These are phyloP conservation scores for Carollia perspicillata DNA, from an alignment of 2,113 vertebrate genomes.

Conservation along the genomic window DNA sequence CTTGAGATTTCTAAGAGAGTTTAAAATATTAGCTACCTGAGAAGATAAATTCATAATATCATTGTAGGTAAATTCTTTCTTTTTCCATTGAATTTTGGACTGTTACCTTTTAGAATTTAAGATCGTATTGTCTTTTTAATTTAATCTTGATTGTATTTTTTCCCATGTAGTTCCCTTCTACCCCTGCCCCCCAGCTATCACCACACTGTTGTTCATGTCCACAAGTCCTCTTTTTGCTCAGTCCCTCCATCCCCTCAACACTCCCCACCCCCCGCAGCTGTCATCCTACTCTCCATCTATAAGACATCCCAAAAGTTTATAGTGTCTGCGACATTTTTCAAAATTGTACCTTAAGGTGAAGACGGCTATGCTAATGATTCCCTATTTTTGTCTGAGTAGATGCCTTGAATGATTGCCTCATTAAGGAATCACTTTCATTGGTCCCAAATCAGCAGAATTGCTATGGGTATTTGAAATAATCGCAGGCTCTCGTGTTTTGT, in stretches of 20 bases:
- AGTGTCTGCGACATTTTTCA: conserved; percentile 38
- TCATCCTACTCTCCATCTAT: no score
- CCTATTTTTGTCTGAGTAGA: conserved; percentile 70
- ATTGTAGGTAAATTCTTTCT: conserved; percentile 17
- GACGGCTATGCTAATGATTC: conserved; percentile 25
- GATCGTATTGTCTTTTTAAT: neutral
- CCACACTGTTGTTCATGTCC: no score
- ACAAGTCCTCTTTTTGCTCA: no score
- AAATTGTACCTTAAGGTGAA: conserved; percentile 54
- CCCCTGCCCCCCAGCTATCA: no score
- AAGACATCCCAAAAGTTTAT: conserved; percentile 39
- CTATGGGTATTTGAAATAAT: conserved; percentile 74
- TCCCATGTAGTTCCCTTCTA: no score
- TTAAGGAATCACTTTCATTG: conserved; percentile 85
- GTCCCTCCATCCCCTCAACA: no score
- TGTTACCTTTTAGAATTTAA: conserved; percentile 63
- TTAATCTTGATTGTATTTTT: no score
- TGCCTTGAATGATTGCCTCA: conserved; percentile 82
- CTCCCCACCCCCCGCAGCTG: no score
- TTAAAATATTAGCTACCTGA: conserved; percentile 34
- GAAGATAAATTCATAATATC: conserved; percentile 53
- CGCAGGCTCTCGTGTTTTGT: conserved; percentile 69
- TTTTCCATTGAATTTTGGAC: conserved; percentile 32
- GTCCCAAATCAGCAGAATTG: conserved; percentile 80
- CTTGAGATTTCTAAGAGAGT: conserved; percentile 44